Evolutionary conservation across 1,140 invertebrate genomes (phyloP).

Genomic region (Coenobita brevimanus): DNA sequence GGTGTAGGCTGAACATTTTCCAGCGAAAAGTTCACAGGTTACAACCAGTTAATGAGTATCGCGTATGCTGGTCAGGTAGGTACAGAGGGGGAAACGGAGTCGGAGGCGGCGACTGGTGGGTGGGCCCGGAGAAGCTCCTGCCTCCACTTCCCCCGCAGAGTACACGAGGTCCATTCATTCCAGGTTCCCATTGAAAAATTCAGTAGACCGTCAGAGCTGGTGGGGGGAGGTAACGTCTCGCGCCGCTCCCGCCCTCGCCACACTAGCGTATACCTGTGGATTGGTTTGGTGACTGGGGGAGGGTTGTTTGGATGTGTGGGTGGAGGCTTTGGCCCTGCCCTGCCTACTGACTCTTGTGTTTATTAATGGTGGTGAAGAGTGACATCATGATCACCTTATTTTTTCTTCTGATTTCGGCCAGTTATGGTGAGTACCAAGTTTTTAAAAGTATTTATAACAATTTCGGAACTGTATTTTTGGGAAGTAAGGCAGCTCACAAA

Average conservation of each 20-base stretch:
- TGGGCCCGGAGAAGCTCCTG: not conserved
- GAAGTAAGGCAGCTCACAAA: too few species aligned
- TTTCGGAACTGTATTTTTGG: too few species aligned
- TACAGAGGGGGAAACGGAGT: conserved; percentile 50
- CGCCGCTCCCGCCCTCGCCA: not conserved
- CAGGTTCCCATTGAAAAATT: conserved; percentile 60
- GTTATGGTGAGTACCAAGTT: conserved; percentile 51
- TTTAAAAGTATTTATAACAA: too few species aligned
- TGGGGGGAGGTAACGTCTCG: conserved; percentile 13
- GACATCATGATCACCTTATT: conserved; percentile 25
- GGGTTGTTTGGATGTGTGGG: not conserved
- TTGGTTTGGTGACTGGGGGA: not conserved
- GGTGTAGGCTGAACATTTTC: conserved; percentile 25
- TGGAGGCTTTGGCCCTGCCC: not conserved
- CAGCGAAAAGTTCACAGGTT: conserved; percentile 41
- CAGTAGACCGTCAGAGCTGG: conserved; percentile 49
- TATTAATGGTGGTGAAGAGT: not conserved
- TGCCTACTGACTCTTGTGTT: not conserved
- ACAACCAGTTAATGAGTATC: conserved; percentile 13
- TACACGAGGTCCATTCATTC: conserved; percentile 67
- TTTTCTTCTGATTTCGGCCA: not conserved
- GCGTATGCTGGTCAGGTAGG: conserved; percentile 58
- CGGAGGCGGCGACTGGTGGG: conserved; percentile 1
- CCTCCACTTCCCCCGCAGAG: conserved; percentile 46
- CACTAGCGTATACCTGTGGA: not conserved